Base-by-base conservation (phyloP, 2,888 invertebrate genomes). In the Cosmia pyralina region DNA sequence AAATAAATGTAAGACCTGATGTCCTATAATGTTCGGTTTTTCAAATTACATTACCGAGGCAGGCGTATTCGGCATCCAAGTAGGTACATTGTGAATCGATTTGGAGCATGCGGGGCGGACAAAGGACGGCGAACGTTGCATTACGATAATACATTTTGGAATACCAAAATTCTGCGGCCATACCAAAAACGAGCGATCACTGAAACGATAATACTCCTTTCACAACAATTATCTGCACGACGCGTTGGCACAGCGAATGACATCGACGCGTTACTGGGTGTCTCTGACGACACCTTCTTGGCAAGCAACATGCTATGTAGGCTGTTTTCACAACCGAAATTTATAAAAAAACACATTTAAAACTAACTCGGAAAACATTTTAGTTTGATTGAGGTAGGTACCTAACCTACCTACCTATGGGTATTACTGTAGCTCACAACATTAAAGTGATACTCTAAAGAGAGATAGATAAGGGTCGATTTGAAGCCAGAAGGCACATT, bases 101-200 rank as follows among this genome's bases (percentile, higher is more conserved):
- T 87, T 84, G 79, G 82, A 80, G 81, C 85, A 89, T 87, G 83
- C 87, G 88, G 87, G 87, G 77, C 75, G 85, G 85, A 90, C 90
- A 90, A 90, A 89, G 88, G 86, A 83, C 85, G 77, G 78, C 67
- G 83, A 81, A 73, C 86, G 84, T 81, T 86, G 87, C 89, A 90
- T 91, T 89, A 90, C 88, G 86, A 87, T 91, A 91, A 90, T 91
- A 85, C 85, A 78, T 84, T 86, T 78, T 72, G 82, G 85, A 88
- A 85, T 87, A 88, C 84, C 73, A 80, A 86, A 88, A 85, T 87
- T 87, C 84, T 76, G 76, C 74, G 69, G 68, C 75, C 81, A 78
- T 81, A 83, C 84, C 79, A 80, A 82, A 74, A 82, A 75, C 76
- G 66, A 59, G 57, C 57, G 72, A 77, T 78, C 74, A 59, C 52